Evolutionary conservation across 2,888 invertebrate species (phyloP).

Genomic region (Coleophora deauratella): DNA sequence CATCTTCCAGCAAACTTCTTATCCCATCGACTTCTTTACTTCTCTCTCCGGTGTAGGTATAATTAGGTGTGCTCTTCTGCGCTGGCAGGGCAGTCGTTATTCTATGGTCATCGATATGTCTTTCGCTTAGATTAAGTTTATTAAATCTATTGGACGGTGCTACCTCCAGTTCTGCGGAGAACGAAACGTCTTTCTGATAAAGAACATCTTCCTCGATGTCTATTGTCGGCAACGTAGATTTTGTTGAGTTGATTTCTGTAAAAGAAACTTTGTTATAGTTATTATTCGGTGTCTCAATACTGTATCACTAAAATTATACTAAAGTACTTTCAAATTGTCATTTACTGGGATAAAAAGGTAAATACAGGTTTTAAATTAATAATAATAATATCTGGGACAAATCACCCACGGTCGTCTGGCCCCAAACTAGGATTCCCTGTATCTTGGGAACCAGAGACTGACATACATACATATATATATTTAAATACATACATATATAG

Average conservation of each 20-base stretch:
- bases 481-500: too few relatives aligned
- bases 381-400: too few relatives aligned
- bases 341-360: too few relatives aligned
- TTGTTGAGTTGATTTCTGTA: constrained; percentile 79
- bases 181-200: constrained; percentile 85
- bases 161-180: constrained; percentile 81
- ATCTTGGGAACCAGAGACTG: too few relatives aligned
- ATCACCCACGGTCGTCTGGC: too few relatives aligned
- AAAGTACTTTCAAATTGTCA: too few relatives aligned
- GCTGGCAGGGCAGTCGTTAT: constrained; percentile 27
- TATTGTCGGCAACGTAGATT: constrained; percentile 40
- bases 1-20: constrained; percentile 59
- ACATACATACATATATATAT: too few relatives aligned
- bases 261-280: constrained; percentile 23
- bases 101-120: constrained; percentile 43
- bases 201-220: constrained; percentile 80
- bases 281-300: background rate
- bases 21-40: constrained; percentile 57
- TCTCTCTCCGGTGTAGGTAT: constrained; percentile 53
- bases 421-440: too few relatives aligned
- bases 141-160: constrained; percentile 67
- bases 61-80: constrained; percentile 22
- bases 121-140: constrained; percentile 48
- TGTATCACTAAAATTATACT: too few relatives aligned
- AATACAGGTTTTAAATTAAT: too few relatives aligned